Evolutionary conservation across 2,888 invertebrate species (phyloP), one percentile per base, ranked within the genome.

Genomic region (Hylaea fasciaria): DNA sequence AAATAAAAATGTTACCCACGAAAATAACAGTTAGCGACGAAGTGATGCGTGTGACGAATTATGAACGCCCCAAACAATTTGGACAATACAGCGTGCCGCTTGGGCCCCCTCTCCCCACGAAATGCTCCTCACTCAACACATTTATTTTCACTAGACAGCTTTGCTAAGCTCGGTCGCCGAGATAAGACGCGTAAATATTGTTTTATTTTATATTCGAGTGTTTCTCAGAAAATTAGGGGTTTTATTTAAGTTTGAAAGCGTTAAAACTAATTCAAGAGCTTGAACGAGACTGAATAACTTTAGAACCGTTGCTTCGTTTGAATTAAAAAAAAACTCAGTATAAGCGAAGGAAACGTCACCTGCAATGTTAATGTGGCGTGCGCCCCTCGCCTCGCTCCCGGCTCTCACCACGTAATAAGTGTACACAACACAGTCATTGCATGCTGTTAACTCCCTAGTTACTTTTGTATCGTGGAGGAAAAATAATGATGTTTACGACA

Each of bases 21-120:
- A 78, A 79, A 82, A 79, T 80, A 82, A 81, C 77, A 76, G 78
- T 80, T 74, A 77, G 78, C 73, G 73, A 76, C 72, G 77, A 78
- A 80, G 74, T 76, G 81, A 81, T 76, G 81, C 83, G 78, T 81
- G 82, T 78, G 80, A 80, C 78, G 81, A 85, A 85, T 87, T 87
- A 85, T 83, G 77, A 82, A 85, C 82, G 82, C 83, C 80, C 77
- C 80, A 77, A 83, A 82, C 86, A 82, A 83, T 84, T 86, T 82
- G 77, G 77, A 86, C 85, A 85, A 84, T 83, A 80, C 78, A 77
- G 69, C 63, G 74, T 78, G 73, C 77, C 80, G 82, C 77, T 80
- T 78, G 66, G 49, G 71, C 76, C 71, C 77, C 81, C 72, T 68
- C 78, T 72, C 74, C 78, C 76, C 78, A 73, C 77, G 71, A 74